Conservation (phyloP, 2,888 invertebrate species). For the Acleris sparsana region DNA sequence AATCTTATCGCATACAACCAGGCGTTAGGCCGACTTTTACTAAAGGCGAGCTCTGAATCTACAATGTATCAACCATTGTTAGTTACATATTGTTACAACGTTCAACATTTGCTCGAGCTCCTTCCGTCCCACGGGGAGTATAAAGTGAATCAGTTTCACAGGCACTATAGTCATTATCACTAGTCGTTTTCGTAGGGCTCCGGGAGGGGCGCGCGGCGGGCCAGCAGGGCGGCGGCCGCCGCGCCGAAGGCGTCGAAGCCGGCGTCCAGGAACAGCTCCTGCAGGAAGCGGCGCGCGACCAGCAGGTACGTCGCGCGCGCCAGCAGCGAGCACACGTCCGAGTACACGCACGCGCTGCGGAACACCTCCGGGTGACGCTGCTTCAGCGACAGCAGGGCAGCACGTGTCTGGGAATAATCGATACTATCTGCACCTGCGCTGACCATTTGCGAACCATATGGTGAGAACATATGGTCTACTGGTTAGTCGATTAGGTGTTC, state of each 20-base stretch:
- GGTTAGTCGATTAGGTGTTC: too few relatives aligned
- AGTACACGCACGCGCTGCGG: constrained; percentile 95
- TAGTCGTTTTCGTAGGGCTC: constrained; percentile 17
- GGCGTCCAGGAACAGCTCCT: constrained; percentile 96
- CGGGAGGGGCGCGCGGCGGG: constrained; percentile 51
- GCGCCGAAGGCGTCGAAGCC: constrained; percentile 86
- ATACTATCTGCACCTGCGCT: too few relatives aligned
- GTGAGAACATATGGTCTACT: too few relatives aligned
- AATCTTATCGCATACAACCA: neutral
- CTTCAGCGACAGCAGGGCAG: constrained; percentile 89
- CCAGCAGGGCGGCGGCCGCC: constrained; percentile 78
- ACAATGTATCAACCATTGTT: neutral
- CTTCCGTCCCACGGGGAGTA: neutral
- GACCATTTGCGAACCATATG: too few relatives aligned
- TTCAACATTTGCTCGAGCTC: neutral
- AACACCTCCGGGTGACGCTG: constrained; percentile 89
- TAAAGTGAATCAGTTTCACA: neutral
- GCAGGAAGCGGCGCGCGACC: constrained; percentile 92
- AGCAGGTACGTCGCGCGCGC: constrained; percentile 92
- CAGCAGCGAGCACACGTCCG: constrained; percentile 92
- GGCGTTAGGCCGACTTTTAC: constrained; percentile 2
- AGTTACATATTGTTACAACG: neutral
- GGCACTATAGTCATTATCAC: neutral
- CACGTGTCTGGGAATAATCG: constrained; percentile 88
- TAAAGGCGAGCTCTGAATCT: neutral